Percentiles rank a stretch among this genome's conserved stretches.
Conservation (phyloP, 2,113 vertebrate species). For the Junco hyemalis region DNA sequence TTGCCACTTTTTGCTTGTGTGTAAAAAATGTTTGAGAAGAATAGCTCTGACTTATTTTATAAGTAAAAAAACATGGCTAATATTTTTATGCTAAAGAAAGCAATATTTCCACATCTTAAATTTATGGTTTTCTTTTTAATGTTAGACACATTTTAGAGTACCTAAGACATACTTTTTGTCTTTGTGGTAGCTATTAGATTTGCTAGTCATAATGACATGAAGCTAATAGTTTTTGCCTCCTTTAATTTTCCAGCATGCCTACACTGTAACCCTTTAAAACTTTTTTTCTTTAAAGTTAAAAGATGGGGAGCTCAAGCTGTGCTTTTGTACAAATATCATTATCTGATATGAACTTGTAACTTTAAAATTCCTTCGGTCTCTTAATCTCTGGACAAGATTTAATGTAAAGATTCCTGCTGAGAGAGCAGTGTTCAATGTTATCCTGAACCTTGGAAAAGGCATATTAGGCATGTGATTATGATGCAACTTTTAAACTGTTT, state of each 20-base stretch:
- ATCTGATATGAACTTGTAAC: not conserved
- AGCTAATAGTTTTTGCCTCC: not conserved
- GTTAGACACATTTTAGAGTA: not conserved
- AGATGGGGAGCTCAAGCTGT: not conserved
- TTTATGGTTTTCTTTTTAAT: not conserved
- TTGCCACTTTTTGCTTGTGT: not conserved
- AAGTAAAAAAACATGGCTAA: not conserved
- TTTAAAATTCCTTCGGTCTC: not conserved
- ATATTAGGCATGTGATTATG: not conserved
- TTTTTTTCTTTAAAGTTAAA: not conserved
- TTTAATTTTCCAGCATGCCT: not conserved
- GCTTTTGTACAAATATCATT: not conserved
- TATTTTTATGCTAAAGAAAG: not conserved
- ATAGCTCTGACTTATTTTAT: not conserved
- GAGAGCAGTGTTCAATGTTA: not conserved
- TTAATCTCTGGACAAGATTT: not conserved
- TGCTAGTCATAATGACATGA: accelerated
- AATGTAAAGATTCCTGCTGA: not conserved
- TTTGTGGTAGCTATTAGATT: not conserved
- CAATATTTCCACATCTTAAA: not conserved
- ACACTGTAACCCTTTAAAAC: not conserved
- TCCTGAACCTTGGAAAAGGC: not conserved
- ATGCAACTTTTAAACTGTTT: not conserved
- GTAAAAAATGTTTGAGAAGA: not conserved
- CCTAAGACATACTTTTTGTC: not conserved